A percentile compares a stretch with the other conserved stretches of the same genome.
These are phyloP conservation scores for Masticophis lateralis DNA, from an alignment of 2,797 vertebrate species.

Conservation along the genomic window DNA sequence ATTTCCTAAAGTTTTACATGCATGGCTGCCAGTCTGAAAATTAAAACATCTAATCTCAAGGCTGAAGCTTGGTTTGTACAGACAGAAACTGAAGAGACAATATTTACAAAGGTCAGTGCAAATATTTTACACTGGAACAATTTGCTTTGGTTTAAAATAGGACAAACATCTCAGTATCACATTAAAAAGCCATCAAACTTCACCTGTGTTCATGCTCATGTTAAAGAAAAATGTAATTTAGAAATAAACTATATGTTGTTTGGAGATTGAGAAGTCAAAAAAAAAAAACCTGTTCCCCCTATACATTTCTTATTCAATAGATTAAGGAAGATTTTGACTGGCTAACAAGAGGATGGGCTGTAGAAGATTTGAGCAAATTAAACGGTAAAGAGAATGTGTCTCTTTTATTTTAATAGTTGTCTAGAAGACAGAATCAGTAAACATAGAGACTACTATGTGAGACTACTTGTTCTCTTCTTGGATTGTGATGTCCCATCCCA, in stretches of 20 bases:
- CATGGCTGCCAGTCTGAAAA: constrained; percentile 17
- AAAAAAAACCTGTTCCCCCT: not conserved
- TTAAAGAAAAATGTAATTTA: not conserved
- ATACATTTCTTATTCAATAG: not conserved
- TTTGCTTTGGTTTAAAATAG: not conserved
- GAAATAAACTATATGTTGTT: not conserved
- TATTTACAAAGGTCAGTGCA: constrained; percentile 36
- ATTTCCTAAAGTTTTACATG: constrained; percentile 29
- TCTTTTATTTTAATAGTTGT: not conserved
- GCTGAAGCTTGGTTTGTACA: constrained; percentile 37
- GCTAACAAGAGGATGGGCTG: not conserved
- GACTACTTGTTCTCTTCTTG: not conserved
- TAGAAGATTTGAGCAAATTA: not conserved
- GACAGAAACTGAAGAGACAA: constrained; percentile 19
- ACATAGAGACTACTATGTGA: not conserved
- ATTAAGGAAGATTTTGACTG: not conserved
- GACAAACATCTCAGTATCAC: constrained; percentile 27
- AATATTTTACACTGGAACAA: constrained; percentile 29
- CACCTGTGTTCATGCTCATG: not conserved
- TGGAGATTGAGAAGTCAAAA: not conserved
- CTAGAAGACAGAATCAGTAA: not conserved
- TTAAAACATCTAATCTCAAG: constrained; percentile 36
- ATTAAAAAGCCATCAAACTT: not conserved
- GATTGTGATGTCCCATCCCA: not conserved
- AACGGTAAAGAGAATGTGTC: not conserved